Conservation (phyloP, 2,888 invertebrate species). For the Lepidocyrtinus sp. region DNA sequence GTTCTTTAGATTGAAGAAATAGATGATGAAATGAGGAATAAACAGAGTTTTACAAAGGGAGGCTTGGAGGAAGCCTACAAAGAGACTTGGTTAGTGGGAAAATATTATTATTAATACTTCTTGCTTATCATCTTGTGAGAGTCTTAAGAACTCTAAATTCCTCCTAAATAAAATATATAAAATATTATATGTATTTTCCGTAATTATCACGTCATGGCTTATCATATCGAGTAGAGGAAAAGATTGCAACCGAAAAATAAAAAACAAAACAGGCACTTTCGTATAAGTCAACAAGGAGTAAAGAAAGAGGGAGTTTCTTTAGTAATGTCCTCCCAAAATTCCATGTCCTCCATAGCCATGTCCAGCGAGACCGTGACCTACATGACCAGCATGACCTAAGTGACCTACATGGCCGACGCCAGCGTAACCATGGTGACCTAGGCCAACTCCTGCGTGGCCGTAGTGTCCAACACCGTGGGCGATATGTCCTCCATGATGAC, state of each 20-base stretch:
- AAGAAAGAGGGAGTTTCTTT: constrained; percentile 14
- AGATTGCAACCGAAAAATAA: no score
- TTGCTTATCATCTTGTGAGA: no score
- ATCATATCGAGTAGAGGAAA: no score
- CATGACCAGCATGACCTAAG: constrained; percentile 2
- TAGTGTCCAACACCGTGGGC: constrained; percentile 3
- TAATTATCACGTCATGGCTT: no score
- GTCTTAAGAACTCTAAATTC: no score
- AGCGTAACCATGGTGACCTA: constrained; percentile 24
- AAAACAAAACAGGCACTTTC: no score
- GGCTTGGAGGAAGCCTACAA: not conserved
- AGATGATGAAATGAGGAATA: not conserved
- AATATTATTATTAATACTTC: no score
- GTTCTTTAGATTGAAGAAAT: no score
- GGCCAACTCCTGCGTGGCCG: not conserved
- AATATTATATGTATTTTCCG: no score
- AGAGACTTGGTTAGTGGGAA: not conserved
- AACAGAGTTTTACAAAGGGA: not conserved
- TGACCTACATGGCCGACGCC: constrained; percentile 45
- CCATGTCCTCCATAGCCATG: constrained; percentile 45
- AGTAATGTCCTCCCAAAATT: constrained; percentile 33
- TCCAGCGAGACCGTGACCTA: constrained; percentile 33
- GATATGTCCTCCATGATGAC: constrained; percentile 26
- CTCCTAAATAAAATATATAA: no score
- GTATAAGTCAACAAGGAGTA: constrained; percentile 2